A percentile compares a stretch with the other conserved stretches of the same genome.
Conservation (phyloP, 2,113 vertebrate species). For the Alligator sinensis region DNA sequence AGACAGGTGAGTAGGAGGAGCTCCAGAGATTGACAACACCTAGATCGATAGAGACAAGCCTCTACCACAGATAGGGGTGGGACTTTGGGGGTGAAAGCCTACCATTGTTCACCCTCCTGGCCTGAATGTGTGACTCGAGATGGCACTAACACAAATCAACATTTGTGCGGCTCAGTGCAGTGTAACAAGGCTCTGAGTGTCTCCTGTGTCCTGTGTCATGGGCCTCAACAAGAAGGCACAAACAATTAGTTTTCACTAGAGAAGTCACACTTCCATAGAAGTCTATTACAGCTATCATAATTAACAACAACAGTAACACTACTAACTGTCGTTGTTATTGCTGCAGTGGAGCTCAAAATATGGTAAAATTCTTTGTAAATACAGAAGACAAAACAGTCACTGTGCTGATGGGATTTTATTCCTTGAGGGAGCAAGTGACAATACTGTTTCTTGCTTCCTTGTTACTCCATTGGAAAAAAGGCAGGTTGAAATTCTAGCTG, state of each 20-base stretch:
- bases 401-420: neutral
- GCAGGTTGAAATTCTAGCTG: neutral
- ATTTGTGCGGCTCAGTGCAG: no score
- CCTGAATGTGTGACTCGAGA: no score
- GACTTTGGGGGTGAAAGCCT: no score
- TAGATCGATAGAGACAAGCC: no score
- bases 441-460: neutral
- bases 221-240: neutral
- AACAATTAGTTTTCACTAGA: neutral
- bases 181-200: neutral
- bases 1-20: no score
- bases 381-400: neutral
- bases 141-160: no score
- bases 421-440: neutral
- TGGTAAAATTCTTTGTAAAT: neutral
- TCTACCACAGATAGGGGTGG: no score
- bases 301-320: neutral
- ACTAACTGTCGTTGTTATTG: neutral
- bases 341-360: neutral
- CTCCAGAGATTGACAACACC: no score
- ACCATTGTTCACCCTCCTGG: no score
- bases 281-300: neutral
- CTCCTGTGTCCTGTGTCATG: neutral
- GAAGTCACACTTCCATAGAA: neutral
- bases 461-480: neutral